Conservation (phyloP, 2,797 vertebrate species). For the Sitta carolinensis region DNA sequence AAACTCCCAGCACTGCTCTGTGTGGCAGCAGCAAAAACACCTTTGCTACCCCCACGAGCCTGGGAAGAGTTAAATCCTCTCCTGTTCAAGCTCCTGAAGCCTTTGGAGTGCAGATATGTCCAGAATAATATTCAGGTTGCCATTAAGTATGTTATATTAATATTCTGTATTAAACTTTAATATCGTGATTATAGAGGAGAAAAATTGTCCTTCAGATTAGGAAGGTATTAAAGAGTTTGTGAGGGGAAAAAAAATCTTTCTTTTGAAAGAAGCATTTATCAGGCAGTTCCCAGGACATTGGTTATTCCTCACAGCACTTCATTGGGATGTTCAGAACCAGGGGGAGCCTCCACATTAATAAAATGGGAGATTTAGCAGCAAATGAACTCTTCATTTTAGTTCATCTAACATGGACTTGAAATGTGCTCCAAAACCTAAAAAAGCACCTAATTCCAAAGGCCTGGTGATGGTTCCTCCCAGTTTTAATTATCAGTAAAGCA, state of each 20-base stretch:
- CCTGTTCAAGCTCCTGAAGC: neutral
- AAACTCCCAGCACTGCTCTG: neutral
- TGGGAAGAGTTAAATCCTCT: neutral
- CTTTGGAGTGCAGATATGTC: neutral
- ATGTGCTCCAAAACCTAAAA: neutral
- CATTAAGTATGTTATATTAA: slow-evolving; percentile 66
- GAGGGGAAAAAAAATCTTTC: neutral
- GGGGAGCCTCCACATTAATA: neutral
- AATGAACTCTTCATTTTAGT: neutral
- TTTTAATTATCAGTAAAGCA: neutral
- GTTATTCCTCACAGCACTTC: neutral
- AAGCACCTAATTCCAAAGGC: neutral
- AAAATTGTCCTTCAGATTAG: slow-evolving; percentile 65
- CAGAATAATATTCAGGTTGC: neutral
- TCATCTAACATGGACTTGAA: neutral
- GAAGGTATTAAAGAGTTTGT: slow-evolving; percentile 56
- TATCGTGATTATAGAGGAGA: slow-evolving; percentile 68
- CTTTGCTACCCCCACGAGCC: neutral
- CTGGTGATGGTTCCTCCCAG: neutral
- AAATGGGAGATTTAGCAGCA: neutral
- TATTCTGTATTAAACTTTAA: slow-evolving; percentile 73
- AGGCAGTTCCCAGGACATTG: neutral
- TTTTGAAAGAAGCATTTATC: slow-evolving; percentile 48
- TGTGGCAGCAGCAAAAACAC: neutral
- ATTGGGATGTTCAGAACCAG: neutral